A percentile compares a stretch with the other conserved stretches of the same genome.
Evolutionary conservation across 2,888 invertebrate species (phyloP).

Genomic region (Sinopyrophorus schimmeli): DNA sequence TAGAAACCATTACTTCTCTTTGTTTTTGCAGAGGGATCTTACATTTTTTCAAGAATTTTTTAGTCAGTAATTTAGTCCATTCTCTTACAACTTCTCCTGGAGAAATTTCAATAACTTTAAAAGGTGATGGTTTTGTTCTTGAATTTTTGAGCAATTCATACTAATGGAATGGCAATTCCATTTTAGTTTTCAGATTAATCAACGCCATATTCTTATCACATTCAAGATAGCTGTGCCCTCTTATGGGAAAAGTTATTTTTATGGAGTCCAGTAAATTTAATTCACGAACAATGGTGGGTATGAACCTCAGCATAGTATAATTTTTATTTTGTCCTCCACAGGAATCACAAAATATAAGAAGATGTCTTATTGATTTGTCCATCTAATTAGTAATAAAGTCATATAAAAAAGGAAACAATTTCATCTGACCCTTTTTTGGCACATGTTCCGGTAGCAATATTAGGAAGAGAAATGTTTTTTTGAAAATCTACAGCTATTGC

Average conservation of each 20-base stretch:
- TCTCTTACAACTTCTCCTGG: not conserved
- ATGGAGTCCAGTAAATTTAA: slow-evolving; percentile 34
- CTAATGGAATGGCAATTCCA: slow-evolving; percentile 37
- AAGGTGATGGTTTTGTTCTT: slow-evolving; percentile 27
- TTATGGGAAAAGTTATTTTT: slow-evolving; percentile 39
- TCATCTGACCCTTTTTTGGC: slow-evolving; percentile 39
- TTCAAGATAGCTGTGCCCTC: slow-evolving; percentile 39
- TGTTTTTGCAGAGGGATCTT: too few species aligned
- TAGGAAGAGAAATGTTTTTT: slow-evolving; percentile 9
- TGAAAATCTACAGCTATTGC: slow-evolving; percentile 9
- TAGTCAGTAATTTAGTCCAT: not conserved
- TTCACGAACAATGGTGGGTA: slow-evolving; percentile 38
- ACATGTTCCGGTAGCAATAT: slow-evolving; percentile 33
- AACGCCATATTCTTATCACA: slow-evolving; percentile 37
- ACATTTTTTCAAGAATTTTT: not conserved
- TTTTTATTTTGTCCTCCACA: slow-evolving; percentile 41
- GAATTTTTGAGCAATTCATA: slow-evolving; percentile 28
- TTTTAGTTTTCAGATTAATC: slow-evolving; percentile 31
- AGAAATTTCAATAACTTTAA: slow-evolving; percentile 19
- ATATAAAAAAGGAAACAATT: slow-evolving; percentile 16
- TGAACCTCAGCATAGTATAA: slow-evolving; percentile 36
- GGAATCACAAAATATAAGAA: slow-evolving; percentile 40
- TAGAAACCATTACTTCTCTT: not conserved
- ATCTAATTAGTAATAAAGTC: slow-evolving; percentile 2
- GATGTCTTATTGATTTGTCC: slow-evolving; percentile 10